Percentiles rank a stretch among this genome's conserved stretches.
Conservation (phyloP, 2,113 vertebrate species). For the Rissa tridactyla region DNA sequence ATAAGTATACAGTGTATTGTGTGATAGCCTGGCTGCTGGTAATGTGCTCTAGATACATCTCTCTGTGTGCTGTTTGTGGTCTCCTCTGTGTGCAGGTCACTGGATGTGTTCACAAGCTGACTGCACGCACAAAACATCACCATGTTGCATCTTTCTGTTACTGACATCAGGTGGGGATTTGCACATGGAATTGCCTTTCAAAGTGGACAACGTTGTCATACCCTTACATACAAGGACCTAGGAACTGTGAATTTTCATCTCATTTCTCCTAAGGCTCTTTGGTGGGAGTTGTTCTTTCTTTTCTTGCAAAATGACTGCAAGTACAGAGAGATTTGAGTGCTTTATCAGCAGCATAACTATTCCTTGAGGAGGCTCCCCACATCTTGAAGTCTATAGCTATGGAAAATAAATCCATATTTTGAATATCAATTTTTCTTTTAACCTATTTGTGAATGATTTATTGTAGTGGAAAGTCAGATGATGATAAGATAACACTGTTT, state of each 20-base stretch:
- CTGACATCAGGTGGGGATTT: neutral
- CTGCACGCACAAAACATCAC: neutral
- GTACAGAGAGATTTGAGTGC: conserved; percentile 7
- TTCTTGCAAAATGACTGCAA: conserved; percentile 2
- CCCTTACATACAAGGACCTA: neutral
- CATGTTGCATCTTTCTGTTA: neutral
- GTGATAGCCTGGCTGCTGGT: neutral
- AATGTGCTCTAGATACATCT: neutral
- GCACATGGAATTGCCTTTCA: neutral
- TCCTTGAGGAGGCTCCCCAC: conserved; percentile 31
- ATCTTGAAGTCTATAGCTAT: conserved; percentile 60
- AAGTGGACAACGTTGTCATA: neutral
- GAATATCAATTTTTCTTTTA: conserved; percentile 73
- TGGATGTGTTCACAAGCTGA: neutral
- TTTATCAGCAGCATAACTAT: conserved; percentile 62
- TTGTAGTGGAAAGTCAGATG: conserved; percentile 76
- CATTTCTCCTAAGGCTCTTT: neutral
- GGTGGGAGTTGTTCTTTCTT: conserved; percentile 17
- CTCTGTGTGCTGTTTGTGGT: neutral
- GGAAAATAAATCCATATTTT: conserved; percentile 76
- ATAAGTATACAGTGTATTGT: neutral
- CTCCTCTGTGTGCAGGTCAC: neutral
- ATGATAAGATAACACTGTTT: conserved; percentile 82
- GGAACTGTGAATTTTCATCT: neutral
- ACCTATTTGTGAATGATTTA: conserved; percentile 81